A percentile compares a stretch with the other conserved stretches of the same genome.
These are phyloP conservation scores for Mycetomoellerius zeteki DNA, from an alignment of 1,140 invertebrate species.

Conservation along the genomic window DNA sequence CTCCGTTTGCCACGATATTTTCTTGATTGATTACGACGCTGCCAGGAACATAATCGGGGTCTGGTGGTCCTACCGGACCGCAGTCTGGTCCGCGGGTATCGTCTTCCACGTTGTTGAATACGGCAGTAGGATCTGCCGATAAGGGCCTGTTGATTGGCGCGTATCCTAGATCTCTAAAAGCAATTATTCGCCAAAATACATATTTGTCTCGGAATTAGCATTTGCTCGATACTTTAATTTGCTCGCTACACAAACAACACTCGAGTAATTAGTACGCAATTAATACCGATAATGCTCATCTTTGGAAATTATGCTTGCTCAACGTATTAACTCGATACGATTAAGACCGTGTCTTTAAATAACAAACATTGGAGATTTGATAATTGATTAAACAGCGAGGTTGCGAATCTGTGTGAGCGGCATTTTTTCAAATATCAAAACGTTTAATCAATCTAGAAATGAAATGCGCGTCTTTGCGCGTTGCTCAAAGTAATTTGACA, in stretches of 20 bases:
- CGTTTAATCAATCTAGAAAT: no score
- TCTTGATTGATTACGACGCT: conserved; percentile 52
- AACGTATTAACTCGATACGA: background rate
- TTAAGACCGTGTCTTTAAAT: background rate
- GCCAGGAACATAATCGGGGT: conserved; percentile 71
- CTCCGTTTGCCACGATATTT: background rate
- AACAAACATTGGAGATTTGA: background rate
- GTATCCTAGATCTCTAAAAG: conserved; percentile 75
- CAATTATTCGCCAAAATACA: conserved; percentile 11
- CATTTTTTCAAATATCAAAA: no score
- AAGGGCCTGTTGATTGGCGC: conserved; percentile 44
- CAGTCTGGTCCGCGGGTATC: conserved; percentile 38
- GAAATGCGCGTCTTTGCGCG: no score
- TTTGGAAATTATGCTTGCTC: background rate
- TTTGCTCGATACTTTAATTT: background rate
- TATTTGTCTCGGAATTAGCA: background rate
- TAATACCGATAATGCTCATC: background rate
- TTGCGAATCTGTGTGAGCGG: background rate
- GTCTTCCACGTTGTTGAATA: conserved; percentile 1
- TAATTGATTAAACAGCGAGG: background rate
- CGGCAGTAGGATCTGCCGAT: background rate
- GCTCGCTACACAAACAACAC: background rate
- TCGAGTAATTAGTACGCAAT: background rate
- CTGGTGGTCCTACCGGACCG: conserved; percentile 70
- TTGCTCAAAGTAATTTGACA: no score